Conservation (phyloP, 1,140 invertebrate species). For the Drosophila sucinea region DNA sequence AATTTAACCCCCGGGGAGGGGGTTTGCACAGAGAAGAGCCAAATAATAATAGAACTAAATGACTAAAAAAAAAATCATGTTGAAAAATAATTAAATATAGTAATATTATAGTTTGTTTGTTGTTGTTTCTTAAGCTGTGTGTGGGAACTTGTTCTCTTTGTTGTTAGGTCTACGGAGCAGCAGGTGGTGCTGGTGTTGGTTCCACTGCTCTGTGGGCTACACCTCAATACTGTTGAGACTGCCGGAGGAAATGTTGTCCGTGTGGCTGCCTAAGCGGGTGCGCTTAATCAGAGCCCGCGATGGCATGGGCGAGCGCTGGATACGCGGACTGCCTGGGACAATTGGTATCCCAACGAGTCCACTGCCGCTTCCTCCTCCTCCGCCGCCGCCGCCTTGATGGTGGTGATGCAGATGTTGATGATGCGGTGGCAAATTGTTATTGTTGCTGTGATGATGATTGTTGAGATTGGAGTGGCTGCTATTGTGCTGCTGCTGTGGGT, state of each 20-base stretch:
- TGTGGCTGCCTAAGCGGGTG: slow-evolving; percentile 79
- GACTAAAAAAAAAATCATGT: slow-evolving; percentile 6
- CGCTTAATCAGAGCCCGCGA: slow-evolving; percentile 75
- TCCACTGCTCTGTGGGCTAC: slow-evolving; percentile 27
- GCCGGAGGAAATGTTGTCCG: slow-evolving; percentile 82
- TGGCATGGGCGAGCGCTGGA: slow-evolving; percentile 81
- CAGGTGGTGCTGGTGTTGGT: slow-evolving; percentile 2
- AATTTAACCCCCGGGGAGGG: neutral
- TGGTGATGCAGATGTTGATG: slow-evolving; percentile 52
- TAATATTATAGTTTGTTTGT: neutral
- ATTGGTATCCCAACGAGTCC: slow-evolving; percentile 75
- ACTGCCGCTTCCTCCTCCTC: slow-evolving; percentile 18
- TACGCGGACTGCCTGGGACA: slow-evolving; percentile 78
- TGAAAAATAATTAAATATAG: slow-evolving; percentile 1
- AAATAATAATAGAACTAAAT: neutral
- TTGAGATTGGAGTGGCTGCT: slow-evolving; percentile 72
- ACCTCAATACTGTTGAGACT: slow-evolving; percentile 83
- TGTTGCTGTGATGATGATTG: slow-evolving; percentile 46
- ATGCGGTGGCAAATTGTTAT: slow-evolving; percentile 64
- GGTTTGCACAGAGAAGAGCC: neutral
- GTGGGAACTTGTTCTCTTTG: slow-evolving; percentile 15
- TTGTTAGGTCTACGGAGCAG: slow-evolving; percentile 4
- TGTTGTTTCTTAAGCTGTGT: neutral
- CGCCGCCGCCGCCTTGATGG: neutral
- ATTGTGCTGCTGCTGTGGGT: slow-evolving; percentile 51